Conservation (phyloP, 2,888 invertebrate genomes). For the Allacma fusca region DNA sequence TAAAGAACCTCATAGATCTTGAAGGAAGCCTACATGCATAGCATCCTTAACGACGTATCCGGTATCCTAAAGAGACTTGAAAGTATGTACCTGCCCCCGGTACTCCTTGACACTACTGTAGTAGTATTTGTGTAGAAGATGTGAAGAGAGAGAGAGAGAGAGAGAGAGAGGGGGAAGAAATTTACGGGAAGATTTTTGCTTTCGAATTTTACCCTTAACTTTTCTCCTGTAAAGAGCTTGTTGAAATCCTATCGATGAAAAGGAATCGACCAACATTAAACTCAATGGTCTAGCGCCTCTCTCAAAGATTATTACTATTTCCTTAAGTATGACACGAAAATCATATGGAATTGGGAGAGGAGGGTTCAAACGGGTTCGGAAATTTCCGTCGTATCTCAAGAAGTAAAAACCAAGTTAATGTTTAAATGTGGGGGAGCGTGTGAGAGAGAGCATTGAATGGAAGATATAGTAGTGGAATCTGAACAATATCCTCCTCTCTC, state of each 20-base stretch:
- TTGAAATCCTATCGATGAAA: neutral
- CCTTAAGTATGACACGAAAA: slow-evolving; percentile 9
- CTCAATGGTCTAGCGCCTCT: slow-evolving; percentile 25
- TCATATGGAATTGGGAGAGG: neutral
- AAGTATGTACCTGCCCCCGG: too few relatives aligned
- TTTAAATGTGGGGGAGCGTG: neutral
- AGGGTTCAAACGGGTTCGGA: neutral
- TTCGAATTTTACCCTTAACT: slow-evolving; percentile 1
- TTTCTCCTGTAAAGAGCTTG: neutral
- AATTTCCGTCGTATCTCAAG: neutral
- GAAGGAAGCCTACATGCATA: neutral
- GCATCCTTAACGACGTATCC: too few relatives aligned
- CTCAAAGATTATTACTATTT: slow-evolving; percentile 9
- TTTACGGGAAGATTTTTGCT: neutral
- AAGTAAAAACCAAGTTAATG: neutral
- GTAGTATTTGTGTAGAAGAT: slow-evolving; percentile 5
- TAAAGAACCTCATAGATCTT: slow-evolving; percentile 11
- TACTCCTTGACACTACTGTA: neutral
- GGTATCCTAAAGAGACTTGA: too few relatives aligned
- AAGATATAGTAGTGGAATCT: neutral
- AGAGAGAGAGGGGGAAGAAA: too few relatives aligned
- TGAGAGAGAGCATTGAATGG: slow-evolving; percentile 10
- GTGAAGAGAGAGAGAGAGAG: slow-evolving; percentile 13
- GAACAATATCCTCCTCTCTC: slow-evolving; percentile 1
- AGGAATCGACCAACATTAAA: slow-evolving; percentile 16